Conservation (phyloP, 2,113 vertebrate species). For the Sigmodon hispidus region DNA sequence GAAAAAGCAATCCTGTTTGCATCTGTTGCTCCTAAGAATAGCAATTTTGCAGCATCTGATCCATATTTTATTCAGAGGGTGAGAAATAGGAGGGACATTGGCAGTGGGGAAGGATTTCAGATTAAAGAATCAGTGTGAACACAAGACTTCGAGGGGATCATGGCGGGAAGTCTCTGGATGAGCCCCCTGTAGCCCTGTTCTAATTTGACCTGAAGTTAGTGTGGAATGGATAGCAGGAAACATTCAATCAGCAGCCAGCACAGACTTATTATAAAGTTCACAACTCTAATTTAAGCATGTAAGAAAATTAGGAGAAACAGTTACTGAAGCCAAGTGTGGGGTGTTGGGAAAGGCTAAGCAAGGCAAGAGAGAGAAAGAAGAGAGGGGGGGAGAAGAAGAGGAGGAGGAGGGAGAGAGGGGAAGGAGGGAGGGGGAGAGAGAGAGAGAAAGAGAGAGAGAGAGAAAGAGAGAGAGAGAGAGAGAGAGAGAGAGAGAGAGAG, state of each 20-base stretch:
- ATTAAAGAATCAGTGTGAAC: conserved; percentile 81
- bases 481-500: no score
- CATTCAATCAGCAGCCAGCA: conserved; percentile 84
- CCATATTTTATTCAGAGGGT: conserved; percentile 69
- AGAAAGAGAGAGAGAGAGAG: no score
- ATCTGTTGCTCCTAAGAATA: conserved; percentile 80
- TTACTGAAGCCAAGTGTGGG: conserved; percentile 64
- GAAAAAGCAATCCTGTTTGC: conserved; percentile 85
- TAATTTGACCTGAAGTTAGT: conserved; percentile 83
- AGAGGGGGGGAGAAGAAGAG: no score
- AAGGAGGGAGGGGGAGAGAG: no score
- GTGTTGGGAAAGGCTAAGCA: neutral
- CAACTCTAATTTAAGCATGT: conserved; percentile 77
- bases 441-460: neutral
- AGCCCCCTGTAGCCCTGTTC: conserved; percentile 66
- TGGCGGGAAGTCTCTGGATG: conserved; percentile 61
- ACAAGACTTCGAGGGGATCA: conserved; percentile 63
- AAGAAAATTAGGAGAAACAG: conserved; percentile 78
- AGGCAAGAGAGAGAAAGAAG: no score
- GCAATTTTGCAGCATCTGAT: conserved; percentile 72
- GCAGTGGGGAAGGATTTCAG: conserved; percentile 61
- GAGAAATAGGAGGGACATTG: conserved; percentile 18
- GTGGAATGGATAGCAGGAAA: conserved; percentile 73
- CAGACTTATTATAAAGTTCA: conserved; percentile 82
- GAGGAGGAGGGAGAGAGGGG: no score